These are phyloP conservation scores for Melieria crassipennis DNA, from an alignment of 2,888 invertebrate genomes.

Conservation along the genomic window DNA sequence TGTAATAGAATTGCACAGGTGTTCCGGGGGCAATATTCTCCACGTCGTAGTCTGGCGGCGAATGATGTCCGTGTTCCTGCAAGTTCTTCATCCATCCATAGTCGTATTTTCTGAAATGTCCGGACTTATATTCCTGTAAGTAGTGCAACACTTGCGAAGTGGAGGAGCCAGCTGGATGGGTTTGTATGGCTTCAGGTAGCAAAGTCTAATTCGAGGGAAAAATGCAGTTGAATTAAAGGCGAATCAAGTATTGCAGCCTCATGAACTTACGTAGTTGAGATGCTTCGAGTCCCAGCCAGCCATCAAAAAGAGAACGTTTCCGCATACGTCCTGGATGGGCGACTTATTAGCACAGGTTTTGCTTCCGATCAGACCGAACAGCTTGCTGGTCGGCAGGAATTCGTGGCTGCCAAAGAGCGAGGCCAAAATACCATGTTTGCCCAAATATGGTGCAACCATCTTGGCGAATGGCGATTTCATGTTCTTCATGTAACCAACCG, in stretches of 20 bases:
- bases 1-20: slow-evolving; percentile 43
- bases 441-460: slow-evolving; percentile 58
- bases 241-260: background rate
- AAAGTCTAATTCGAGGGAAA: too few relatives aligned
- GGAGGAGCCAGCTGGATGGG: slow-evolving; percentile 48
- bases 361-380: slow-evolving; percentile 66
- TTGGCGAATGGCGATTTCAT: slow-evolving; percentile 64
- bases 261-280: slow-evolving; percentile 43
- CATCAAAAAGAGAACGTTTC: slow-evolving; percentile 42
- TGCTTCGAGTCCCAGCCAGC: slow-evolving; percentile 45
- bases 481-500: slow-evolving; percentile 65
- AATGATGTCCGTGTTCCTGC: slow-evolving; percentile 26
- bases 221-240: background rate
- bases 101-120: slow-evolving; percentile 44
- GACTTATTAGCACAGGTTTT: slow-evolving; percentile 59
- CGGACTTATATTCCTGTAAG: slow-evolving; percentile 44
- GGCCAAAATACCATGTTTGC: slow-evolving; percentile 29
- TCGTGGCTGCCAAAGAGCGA: slow-evolving; percentile 62
- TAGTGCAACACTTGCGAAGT: slow-evolving; percentile 46
- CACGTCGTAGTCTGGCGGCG: slow-evolving; percentile 42
- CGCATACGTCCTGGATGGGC: slow-evolving; percentile 38
- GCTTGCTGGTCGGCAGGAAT: slow-evolving; percentile 69
- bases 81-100: slow-evolving; percentile 35
- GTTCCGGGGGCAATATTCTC: slow-evolving; percentile 34
- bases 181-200: slow-evolving; percentile 38